Evolutionary conservation across 2,888 invertebrate species (phyloP), one percentile per base, ranked within the genome.

Genomic region (Chalcosyrphus nemorum): DNA sequence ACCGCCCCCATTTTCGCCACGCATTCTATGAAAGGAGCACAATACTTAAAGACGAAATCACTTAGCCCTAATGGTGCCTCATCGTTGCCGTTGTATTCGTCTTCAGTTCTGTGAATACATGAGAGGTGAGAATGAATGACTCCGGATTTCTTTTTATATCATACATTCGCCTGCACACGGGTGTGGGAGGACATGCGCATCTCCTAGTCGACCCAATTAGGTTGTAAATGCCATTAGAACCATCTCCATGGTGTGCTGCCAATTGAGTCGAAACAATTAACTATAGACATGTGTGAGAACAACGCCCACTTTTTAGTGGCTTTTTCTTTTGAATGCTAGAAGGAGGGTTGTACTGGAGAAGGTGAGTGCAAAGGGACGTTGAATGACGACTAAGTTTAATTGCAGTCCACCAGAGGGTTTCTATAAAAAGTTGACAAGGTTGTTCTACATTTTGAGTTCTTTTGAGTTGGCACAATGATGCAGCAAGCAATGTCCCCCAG

Each of bases 41-140:
- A 80, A 80, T 74, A 57, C 47, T 21, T 59, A 81, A 85, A 59
- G 85, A 76, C 75, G 74, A 76, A 85, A 85, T 81, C 85, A 85
- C 81, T 85, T 85, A 85, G 85, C 81, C 74, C 56, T 81, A 85
- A 85, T 85, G 85, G 85, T 76, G 70, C 71, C 54, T 66, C 71
- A 47, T 59, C 75, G 66, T 85, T 47, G 71, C 35, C 65, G 78
- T 72, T 80, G 70, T 84, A 52, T 70, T 71, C 50, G 74, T 84
- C 63, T 72, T 38, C 45, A 11, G 68, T 2, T 4, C 47, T 81
- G n/a, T n/a, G 71, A 70, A 75, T 70, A 38, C 68, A 59, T 68
- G 70, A 84, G 70, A 84, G 84, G 84, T 84, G 84, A 84, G 68
- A 75, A 84, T 71, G 84, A 80, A 80, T 84, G 80, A 80, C 80